Percentiles rank a stretch among this genome's conserved stretches.
Conservation (phyloP, 1,140 invertebrate species). For the Protaetia brevitarsis region DNA sequence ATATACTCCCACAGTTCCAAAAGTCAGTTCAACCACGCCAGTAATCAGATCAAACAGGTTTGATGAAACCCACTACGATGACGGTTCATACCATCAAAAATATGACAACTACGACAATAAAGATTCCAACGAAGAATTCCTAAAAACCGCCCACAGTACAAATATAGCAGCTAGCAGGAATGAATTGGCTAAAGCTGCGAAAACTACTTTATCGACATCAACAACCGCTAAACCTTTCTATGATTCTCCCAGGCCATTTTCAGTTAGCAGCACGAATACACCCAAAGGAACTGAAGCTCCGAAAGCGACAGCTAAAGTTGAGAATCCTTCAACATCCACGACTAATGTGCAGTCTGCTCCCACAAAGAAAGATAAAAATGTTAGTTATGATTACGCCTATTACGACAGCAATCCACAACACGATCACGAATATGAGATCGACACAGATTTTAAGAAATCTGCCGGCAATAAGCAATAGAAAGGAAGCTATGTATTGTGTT, state of each 20-base stretch:
- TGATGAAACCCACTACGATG: constrained; percentile 48
- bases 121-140: constrained; percentile 53
- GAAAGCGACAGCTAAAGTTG: constrained; percentile 22
- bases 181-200: constrained; percentile 53
- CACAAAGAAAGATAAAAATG: constrained; percentile 53
- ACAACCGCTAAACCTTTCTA: constrained; percentile 38
- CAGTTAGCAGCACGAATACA: constrained; percentile 30
- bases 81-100: constrained; percentile 45
- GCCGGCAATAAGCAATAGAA: constrained; percentile 31
- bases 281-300: constrained; percentile 29
- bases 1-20: constrained; percentile 47
- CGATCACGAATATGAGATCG: constrained; percentile 45
- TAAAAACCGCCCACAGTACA: constrained; percentile 64
- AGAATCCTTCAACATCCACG: neutral
- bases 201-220: neutral
- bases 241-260: constrained; percentile 42
- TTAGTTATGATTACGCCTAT: constrained; percentile 66
- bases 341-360: constrained; percentile 22
- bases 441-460: constrained; percentile 45
- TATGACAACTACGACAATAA: constrained; percentile 42
- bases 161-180: constrained; percentile 67
- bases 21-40: constrained; percentile 43
- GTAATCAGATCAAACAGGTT: constrained; percentile 42
- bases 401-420: constrained; percentile 53
- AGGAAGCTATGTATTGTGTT: neutral